Percentiles rank a stretch among this genome's conserved stretches.
Conservation (phyloP, 2,797 vertebrate species). For the Tympanoctomys barrerae region DNA sequence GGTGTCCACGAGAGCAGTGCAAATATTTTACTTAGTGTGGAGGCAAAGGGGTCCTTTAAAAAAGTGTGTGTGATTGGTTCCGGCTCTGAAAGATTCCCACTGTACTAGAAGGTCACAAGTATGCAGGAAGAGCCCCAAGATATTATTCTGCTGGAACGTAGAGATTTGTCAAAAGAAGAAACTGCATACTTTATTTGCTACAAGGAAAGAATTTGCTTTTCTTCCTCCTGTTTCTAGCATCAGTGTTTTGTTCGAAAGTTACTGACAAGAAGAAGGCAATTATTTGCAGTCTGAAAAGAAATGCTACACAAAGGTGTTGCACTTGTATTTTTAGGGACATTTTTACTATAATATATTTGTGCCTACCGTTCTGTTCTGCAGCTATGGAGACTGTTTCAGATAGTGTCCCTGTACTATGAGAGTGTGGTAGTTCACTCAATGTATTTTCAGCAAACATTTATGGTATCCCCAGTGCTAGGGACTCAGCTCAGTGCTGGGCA, state of each 20-base stretch:
- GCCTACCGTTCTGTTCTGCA: neutral
- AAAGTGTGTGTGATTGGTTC: neutral
- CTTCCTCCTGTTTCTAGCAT: neutral
- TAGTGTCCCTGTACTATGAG: neutral
- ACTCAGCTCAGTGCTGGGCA: neutral
- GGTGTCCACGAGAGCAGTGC: neutral
- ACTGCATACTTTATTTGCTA: constrained; percentile 27
- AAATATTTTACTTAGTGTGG: constrained; percentile 17
- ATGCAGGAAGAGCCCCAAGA: neutral
- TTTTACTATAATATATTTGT: constrained; percentile 26
- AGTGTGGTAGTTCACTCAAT: neutral
- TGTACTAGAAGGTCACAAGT: neutral
- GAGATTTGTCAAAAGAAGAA: constrained; percentile 51
- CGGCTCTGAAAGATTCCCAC: neutral
- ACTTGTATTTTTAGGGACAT: constrained; percentile 20
- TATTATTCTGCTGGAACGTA: neutral
- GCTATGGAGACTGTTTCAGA: neutral
- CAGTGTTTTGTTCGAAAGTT: constrained; percentile 42
- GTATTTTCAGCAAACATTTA: neutral
- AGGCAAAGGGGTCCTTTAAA: neutral
- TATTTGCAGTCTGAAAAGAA: constrained; percentile 31
- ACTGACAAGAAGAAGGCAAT: neutral
- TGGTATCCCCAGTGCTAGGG: neutral
- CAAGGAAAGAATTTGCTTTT: neutral
- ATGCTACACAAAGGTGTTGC: neutral